Base-by-base conservation (phyloP, 2,797 vertebrate genomes). In the Dicrostonyx torquatus region DNA sequence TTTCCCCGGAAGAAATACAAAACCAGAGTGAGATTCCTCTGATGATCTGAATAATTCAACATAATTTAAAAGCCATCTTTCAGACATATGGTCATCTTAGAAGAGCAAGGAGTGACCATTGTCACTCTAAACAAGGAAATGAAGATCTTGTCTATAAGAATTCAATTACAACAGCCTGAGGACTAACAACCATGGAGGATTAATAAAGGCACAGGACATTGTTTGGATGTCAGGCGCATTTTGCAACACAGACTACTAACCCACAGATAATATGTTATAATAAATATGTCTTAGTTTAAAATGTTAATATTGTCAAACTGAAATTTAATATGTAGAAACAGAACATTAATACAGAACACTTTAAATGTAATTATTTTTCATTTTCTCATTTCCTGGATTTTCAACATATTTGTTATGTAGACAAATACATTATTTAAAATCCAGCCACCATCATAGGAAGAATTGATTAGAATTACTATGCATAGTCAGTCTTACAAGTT, bases 351-450 rank as follows among this genome's bases (percentile, higher is more conserved):
- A 75, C 15, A 75, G 43, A 68, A 10, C 6, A 13, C 1, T 40
- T 87, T 45, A 66, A 43, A 64, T n/a, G 2, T 29, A 91, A 50
- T 45, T 75, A 14, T 7, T 48, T 80, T 80, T 34, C 5, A 34
- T 58, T 92, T 90, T 87, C 14, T 92, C 4, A 68, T 91, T 90
- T 90, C 14, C 34, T 77, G n/a, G 18, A 43, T 66, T 89, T 94
- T 92, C 31, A 83, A 50, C 3, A 13, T 84, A 50, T 55, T 78
- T 90, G 11, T 34, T 93, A 2, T 2, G n/a, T 55, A 4, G 55
- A 55, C 53, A 50, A 93, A 15, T 78, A 17, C 34, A 55, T 75
- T 55, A 92, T 43, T 89, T 31, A 92, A 88, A 77, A 60, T 45
- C 29, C 70, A 60, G 7, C 15, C 20, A 72, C 15, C 6, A 55